A percentile compares a stretch with the other conserved stretches of the same genome.
Evolutionary conservation across 2,113 vertebrate species (phyloP).

Genomic region (Lagopus leucura): DNA sequence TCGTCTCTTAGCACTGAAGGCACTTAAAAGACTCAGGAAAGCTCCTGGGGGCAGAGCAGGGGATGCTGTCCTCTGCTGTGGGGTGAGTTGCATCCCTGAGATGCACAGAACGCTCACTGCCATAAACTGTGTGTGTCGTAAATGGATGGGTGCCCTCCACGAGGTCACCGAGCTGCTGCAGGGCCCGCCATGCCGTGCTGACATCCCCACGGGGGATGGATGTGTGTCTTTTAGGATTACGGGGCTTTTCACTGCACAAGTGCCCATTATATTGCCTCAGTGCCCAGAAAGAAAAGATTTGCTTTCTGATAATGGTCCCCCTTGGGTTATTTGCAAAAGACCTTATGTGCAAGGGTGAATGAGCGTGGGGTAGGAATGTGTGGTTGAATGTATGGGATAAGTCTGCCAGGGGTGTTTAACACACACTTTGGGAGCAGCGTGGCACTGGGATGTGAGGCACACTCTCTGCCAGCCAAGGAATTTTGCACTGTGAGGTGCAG

Average conservation of each 20-base stretch:
- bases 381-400: no score
- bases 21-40: background rate
- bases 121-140: background rate
- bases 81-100: background rate
- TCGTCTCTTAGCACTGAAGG: background rate
- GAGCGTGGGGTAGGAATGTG: fast-evolving
- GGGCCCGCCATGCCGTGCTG: background rate
- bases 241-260: background rate
- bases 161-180: background rate
- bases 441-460: no score
- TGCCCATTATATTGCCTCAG: conserved; percentile 26
- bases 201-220: background rate
- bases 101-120: background rate
- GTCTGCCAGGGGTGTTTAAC: no score
- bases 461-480: no score
- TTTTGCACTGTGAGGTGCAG: no score
- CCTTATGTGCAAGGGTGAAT: fast-evolving
- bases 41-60: background rate
- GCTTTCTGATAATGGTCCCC: background rate
- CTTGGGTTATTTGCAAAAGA: background rate
- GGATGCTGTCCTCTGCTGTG: no score
- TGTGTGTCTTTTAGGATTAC: conserved; percentile 43
- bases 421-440: no score
- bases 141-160: background rate
- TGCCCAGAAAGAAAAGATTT: conserved; percentile 17